Evolutionary conservation across 2,888 invertebrate genomes (phyloP), one percentile per base, ranked within the genome.

Genomic region (Himalopsyche tibetana): DNA sequence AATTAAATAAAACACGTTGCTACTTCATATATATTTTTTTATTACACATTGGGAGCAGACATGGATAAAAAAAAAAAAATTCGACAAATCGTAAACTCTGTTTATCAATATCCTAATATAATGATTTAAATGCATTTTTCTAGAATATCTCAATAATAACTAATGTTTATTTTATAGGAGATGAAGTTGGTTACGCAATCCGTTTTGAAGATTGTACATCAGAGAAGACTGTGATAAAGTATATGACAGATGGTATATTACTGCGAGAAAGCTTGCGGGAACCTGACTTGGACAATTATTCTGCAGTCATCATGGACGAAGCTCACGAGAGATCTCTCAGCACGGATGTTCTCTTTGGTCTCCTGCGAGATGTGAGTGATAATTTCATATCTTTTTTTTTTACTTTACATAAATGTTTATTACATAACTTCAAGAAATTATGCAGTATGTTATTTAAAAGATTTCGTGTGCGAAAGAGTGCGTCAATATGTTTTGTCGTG

Each of bases 211-310:
- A 99, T 92, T 99, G 99, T 91, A 99, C 99, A 0, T 97, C 97
- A 0, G 98, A 98, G 88, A 95, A 96, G 91, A 98, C 98, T 0
- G 96, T 98, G 42, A 98, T 98, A 89, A 98, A 98, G 92, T 99
- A 99, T 92, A 99, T 99, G 99, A 99, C 99, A 0, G 99, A 99
- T 92, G 99, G 99, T 92, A 99, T 99, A 90, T 92, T 99, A 80
- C 93, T 99, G 38, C 94, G 99, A 87, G 99, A 99, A 91, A 99
- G 99, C 83, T 94, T 99, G 28, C 93, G 99, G 0, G 99, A 99
- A 90, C 96, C 99, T 0, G 99, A 99, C 92, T 93, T 99, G 89
- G 99, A 99, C 91, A 95, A 98, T 91, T 99, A 99, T 93, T 97
- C 98, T 90, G 99, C 98, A 0, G 94, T 99, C 89, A 99, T 99